Evolutionary conservation across 2,888 invertebrate species (phyloP), one percentile per base, ranked within the genome.

Genomic region (Leucophora obtusa): DNA sequence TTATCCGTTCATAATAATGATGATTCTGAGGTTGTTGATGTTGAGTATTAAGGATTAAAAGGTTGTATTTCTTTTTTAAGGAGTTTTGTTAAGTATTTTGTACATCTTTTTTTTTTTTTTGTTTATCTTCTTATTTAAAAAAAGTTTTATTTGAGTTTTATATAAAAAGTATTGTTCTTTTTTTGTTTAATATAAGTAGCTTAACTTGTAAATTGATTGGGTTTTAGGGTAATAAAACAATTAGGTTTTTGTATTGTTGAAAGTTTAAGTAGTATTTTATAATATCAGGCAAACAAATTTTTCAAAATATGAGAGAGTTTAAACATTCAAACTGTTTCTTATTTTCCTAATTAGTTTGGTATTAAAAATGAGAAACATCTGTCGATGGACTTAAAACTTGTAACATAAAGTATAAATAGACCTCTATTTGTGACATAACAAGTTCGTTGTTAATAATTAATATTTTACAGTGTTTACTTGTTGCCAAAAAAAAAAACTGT

Each of bases 121-220:
- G 10, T 35, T 35, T 35, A 35, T 8, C 4, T 43, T 43, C 14
- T 14, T 14, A 14, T 35, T 14, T 10, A n/a, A 47, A n/a, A 6
- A 47, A 47, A 47, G n/a, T n/a, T 47, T 47, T 47, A 38, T 47
- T n/a, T 5, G 14, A n/a, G 11, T 47, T 47, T n/a, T 47, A 47
- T 47, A n/a, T 47, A 47, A n/a, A 47, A 47, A 47, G 10, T 5
- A n/a, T n/a, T 47, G 35, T 10, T 35, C 35, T 10, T 35, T 10
- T 38, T 14, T 1, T 38, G 2, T 11, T 38, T 11, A 38, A 14
- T 38, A 38, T 51, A 51, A 65, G 51, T 33, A 53, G 65, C 50
- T 65, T 65, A 51, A 53, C 60, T 28, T 33, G 65, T 53, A 33
- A 53, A 35, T 33, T 65, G 51, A 33, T 65, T 35, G 51, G 65